Percentiles rank a stretch among this genome's conserved stretches.
phyloP scores from a whole-genome alignment of 64 coral and sea anemone genomes.

The Cladopsammia gracilis region DNA sequence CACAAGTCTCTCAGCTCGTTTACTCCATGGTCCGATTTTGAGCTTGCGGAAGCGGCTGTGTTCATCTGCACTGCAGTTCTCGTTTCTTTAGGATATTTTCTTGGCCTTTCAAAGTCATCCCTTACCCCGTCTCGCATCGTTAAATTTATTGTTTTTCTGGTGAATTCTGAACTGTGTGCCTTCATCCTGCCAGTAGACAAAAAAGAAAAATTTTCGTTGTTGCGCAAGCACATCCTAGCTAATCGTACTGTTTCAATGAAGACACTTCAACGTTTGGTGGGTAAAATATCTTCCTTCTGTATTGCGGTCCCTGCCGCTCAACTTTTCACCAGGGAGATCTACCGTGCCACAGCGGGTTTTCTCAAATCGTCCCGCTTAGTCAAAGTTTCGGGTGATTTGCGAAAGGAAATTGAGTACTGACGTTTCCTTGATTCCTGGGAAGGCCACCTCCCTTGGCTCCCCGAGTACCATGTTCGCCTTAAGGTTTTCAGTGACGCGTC shows the following conservation, averaged over 20 bases:
- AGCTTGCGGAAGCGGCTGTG: background rate
- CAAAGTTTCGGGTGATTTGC: conserved; percentile 1
- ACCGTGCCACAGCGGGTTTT: conserved; percentile 19
- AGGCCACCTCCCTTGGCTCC: conserved; percentile 51
- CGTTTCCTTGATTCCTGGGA: conserved; percentile 51
- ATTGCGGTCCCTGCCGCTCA: conserved; percentile 29
- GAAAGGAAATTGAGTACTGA: conserved; percentile 28
- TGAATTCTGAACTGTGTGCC: too few relatives aligned
- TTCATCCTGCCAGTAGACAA: too few relatives aligned
- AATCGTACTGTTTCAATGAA: too few relatives aligned
- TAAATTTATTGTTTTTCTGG: too few relatives aligned
- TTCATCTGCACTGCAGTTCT: background rate
- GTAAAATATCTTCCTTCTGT: conserved; percentile 11
- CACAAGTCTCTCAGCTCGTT: background rate
- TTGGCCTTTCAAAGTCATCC: background rate
- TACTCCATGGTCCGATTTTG: background rate
- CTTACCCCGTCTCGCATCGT: too few relatives aligned
- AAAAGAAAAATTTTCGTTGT: too few relatives aligned
- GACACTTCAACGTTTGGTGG: conserved; percentile 16
- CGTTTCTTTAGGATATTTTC: conserved; percentile 11
- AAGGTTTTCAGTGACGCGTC: conserved; percentile 60
- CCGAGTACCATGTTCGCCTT: conserved; percentile 34
- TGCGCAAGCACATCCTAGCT: too few relatives aligned
- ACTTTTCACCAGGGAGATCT: conserved; percentile 24
- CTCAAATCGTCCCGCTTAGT: background rate